Evolutionary conservation across 30 jellyfish, hydroid and myxozoan species (phyloP).

Genomic region (Nemopilema nomurai): DNA sequence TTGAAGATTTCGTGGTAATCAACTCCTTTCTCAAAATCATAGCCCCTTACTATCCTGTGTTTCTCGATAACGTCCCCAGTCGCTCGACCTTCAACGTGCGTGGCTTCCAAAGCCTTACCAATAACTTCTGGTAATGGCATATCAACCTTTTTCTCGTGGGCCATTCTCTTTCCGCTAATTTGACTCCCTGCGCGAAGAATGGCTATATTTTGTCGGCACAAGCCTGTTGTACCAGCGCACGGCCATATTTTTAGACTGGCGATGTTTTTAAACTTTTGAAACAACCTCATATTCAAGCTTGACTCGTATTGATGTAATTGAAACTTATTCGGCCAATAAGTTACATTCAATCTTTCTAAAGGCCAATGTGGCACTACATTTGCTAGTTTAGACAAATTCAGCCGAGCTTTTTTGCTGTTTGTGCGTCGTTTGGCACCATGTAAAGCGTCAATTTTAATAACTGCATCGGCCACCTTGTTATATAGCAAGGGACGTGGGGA

Average conservation of each 20-base stretch:
- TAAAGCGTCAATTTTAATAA: too few relatives aligned
- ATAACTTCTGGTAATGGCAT: constrained; percentile 4
- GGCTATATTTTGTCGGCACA: background rate
- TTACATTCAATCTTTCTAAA: too few relatives aligned
- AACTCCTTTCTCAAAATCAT: constrained; percentile 87
- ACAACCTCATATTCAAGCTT: background rate
- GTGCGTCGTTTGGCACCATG: too few relatives aligned
- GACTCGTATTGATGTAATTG: background rate
- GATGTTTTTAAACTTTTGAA: background rate
- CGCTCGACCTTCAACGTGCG: constrained; percentile 50
- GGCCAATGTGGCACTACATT: too few relatives aligned
- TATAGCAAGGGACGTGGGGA: too few relatives aligned
- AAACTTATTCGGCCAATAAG: background rate
- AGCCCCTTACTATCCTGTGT: constrained; percentile 76
- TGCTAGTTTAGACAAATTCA: too few relatives aligned
- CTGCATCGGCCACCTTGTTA: too few relatives aligned
- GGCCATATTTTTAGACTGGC: background rate
- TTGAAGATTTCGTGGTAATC: constrained; percentile 72
- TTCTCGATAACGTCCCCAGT: constrained; percentile 6
- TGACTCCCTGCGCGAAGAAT: background rate
- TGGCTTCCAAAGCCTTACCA: constrained; percentile 37
- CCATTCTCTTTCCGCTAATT: background rate
- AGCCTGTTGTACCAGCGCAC: background rate
- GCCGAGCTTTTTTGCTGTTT: too few relatives aligned
- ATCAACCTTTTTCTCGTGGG: background rate